phyloP scores from a whole-genome alignment of 2,888 invertebrate species.

The Plusia festucae region DNA sequence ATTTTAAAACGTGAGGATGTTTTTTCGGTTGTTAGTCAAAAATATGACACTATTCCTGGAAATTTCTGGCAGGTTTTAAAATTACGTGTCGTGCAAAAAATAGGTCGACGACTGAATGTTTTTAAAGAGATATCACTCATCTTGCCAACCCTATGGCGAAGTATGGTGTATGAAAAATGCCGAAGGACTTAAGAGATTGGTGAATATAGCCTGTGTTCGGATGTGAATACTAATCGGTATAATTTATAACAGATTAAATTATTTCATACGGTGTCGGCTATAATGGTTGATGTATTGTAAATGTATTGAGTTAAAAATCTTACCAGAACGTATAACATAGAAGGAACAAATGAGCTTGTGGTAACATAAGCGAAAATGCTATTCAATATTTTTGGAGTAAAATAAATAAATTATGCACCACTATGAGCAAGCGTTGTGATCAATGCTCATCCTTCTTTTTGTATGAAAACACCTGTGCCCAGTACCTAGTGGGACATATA shows the following conservation, averaged over 20 bases:
- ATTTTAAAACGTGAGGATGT: constrained; percentile 64
- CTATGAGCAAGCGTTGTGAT: no score
- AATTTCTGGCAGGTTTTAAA: constrained; percentile 49
- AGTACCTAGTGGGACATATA: no score
- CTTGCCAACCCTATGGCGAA: constrained; percentile 30
- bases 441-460: no score
- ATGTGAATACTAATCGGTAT: constrained; percentile 42
- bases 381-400: no score
- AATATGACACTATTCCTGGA: constrained; percentile 69
- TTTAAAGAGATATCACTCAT: constrained; percentile 37
- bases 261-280: constrained; percentile 28
- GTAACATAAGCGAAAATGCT: no score
- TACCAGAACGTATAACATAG: background rate
- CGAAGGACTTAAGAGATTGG: constrained; percentile 25
- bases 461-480: no score
- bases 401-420: no score
- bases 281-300: background rate
- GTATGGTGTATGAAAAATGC: constrained; percentile 22
- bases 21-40: constrained; percentile 64
- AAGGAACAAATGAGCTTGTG: no score
- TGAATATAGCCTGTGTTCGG: constrained; percentile 37
- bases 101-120: constrained; percentile 38
- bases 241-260: constrained; percentile 22
- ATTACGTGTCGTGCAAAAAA: constrained; percentile 46
- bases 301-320: background rate